Conservation (phyloP, 64 coral and sea anemone genomes). For the Platygyra sinensis region DNA sequence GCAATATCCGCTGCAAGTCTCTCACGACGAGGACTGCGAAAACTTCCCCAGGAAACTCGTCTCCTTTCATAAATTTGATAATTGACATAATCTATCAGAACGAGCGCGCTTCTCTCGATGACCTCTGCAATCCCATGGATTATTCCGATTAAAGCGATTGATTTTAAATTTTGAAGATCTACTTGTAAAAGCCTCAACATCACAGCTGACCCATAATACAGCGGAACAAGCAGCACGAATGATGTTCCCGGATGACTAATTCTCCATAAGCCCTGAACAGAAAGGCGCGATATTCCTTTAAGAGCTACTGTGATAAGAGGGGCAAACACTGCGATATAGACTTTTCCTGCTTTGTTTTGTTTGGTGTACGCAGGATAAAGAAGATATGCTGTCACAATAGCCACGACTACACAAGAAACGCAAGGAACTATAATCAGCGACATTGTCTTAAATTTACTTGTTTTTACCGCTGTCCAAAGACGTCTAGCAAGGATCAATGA, state of each 20-base stretch:
- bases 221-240: not conserved
- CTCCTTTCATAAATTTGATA: not conserved
- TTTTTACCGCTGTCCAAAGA: not conserved
- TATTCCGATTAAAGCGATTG: not conserved
- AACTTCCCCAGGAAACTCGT: not conserved
- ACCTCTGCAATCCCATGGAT: slow-evolving; percentile 1
- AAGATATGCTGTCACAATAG: not conserved
- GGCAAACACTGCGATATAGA: not conserved
- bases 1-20: not conserved
- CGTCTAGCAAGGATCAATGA: not conserved
- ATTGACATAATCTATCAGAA: not conserved
- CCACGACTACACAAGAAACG: not conserved
- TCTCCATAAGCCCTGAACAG: not conserved
- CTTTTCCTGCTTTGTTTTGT: not conserved
- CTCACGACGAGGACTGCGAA: not conserved
- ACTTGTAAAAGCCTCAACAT: slow-evolving; percentile 5
- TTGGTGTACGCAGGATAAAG: not conserved
- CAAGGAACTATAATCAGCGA: not conserved
- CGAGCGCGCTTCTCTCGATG: not conserved
- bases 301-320: not conserved
- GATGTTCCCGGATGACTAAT: slow-evolving; percentile 8
- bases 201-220: not conserved
- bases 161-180: not conserved
- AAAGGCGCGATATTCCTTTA: not conserved
- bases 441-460: not conserved